Percentiles rank a stretch among this genome's conserved stretches.
These are phyloP conservation scores for Augiades crinisus DNA, from an alignment of 2,888 invertebrate genomes.

Conservation along the genomic window DNA sequence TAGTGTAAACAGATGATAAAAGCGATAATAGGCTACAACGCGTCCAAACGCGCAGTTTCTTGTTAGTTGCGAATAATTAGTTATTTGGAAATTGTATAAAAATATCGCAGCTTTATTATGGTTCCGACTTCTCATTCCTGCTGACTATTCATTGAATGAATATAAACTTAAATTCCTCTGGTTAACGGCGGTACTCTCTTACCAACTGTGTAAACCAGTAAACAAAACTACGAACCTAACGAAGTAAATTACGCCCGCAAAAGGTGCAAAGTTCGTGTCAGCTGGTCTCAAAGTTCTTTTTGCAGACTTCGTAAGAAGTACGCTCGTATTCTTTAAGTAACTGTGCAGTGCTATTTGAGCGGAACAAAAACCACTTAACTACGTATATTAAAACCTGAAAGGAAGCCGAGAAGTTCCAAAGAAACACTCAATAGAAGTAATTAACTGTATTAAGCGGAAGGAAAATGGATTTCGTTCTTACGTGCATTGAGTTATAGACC, in stretches of 20 bases:
- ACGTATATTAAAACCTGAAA: slow-evolving; percentile 34
- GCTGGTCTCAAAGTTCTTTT: slow-evolving; percentile 15
- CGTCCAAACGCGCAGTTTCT: too few relatives aligned
- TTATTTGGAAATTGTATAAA: too few relatives aligned
- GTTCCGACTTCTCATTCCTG: too few relatives aligned
- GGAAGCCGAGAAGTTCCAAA: slow-evolving; percentile 40
- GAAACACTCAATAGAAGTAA: slow-evolving; percentile 49
- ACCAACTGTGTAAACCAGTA: not conserved
- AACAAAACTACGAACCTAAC: slow-evolving; percentile 23
- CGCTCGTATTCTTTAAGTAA: slow-evolving; percentile 11
- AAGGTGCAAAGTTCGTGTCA: slow-evolving; percentile 24
- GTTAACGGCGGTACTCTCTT: too few relatives aligned
- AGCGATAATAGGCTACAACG: too few relatives aligned
- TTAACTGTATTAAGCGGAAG: slow-evolving; percentile 47
- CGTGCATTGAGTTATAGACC: slow-evolving; percentile 7
- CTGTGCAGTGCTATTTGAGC: slow-evolving; percentile 11
- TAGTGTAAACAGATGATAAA: too few relatives aligned
- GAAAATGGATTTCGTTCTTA: slow-evolving; percentile 42
- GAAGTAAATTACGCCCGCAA: slow-evolving; percentile 23
- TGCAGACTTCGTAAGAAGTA: slow-evolving; percentile 4
- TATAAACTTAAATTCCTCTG: too few relatives aligned
- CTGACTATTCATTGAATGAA: too few relatives aligned
- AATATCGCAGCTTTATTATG: too few relatives aligned
- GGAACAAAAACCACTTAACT: slow-evolving; percentile 19
- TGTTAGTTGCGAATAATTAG: too few relatives aligned